Evolutionary conservation across 2,888 invertebrate genomes (phyloP), one percentile per base, ranked within the genome.

Genomic region (Drosophila mimica): DNA sequence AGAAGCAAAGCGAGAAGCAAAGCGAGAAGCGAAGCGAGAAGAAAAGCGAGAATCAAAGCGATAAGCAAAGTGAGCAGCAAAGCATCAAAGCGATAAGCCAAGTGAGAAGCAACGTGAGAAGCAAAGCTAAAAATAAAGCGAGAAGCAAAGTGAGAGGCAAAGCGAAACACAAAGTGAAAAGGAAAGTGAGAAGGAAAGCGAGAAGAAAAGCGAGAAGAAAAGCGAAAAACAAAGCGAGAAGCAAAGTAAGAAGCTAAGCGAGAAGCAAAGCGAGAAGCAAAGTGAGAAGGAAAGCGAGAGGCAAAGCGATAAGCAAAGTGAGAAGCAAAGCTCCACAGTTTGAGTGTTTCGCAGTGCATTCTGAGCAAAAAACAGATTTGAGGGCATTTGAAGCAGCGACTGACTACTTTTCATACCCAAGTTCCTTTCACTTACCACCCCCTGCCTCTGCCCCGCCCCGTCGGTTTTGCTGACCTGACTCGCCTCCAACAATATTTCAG

Each of bases 311-410:
- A n/a, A n/a, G n/a, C 49, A 6, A 40, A 34, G 30, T 8, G 30
- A 51, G 25, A n/a, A n/a, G n/a, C 25, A 46, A 57, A 51, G 48
- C 20, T 33, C 2, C 25, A 51, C 33, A 33, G 28, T 36, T 40
- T 9, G 8, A 40, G 38, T 30, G 9, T 15, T 43, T 31, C 9
- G 9, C 31, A 58, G 2, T 58, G 49, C 33, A 64, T 8, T 65
- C n/a, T 9, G 17, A 17, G 46, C 46, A 15, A 15, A 38, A 38
- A 38, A 17, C 8, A 33, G 38, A 48, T 67, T 67, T 52, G 49
- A 61, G 59, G 48, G 69, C 70, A 68, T 68, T 33, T 28, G 31
- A 34, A 67, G 25, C 46, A 11, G 54, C 69, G 69, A 59, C 60
- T 51, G 28, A 46, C 20, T 25, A 46, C 46, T 36, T 36, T 34